Evolutionary conservation across 2,888 invertebrate species (phyloP), one percentile per base, ranked within the genome.

Genomic region (Anodontia alba): DNA sequence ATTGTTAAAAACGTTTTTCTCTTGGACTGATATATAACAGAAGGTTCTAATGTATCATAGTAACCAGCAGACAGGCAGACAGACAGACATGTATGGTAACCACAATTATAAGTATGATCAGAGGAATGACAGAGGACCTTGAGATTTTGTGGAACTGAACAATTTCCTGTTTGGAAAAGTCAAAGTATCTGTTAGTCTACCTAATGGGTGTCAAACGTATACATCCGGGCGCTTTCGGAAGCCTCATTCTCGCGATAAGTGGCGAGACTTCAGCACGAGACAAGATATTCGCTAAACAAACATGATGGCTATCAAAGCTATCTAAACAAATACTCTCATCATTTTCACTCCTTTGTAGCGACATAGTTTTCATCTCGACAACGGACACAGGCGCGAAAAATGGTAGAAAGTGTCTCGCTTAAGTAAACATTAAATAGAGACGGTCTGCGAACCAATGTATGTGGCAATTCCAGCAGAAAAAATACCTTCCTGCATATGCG

Each of bases 291-390:
- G 49, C 70, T 73, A 83, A 80, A 78, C 83, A 87, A 88, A 88
- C 81, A 83, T 31, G 78, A 71, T 66, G 66, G 86, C 84, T 86
- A 80, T 78, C 84, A 72, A 57, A 81, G 71, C 75, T 83, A 88
- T 88, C 87, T 80, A 83, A 84, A 78, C 77, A 86, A 84, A 84
- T 87, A 84, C 73, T 78, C 73, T 79, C 80, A 87, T 80, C 81
- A 80, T 86, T 82, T 86, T 86, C 86, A 84, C 86, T 66, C 83
- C 82, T 82, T 77, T 84, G 78, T 76, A 80, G 69, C 80, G 68
- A 78, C 77, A 86, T 86, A 80, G 76, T 86, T 82, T 77, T 78
- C 80, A 75, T 36, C 83, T 72, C 43, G 73, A 54, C 80, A 51
- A 87, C 87, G 80, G 76, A 77, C 81, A 54, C 67, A 51, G 85